A percentile compares a stretch with the other conserved stretches of the same genome.
phyloP scores from a whole-genome alignment of 2,888 invertebrate genomes.

The Ennomos quercinarius region DNA sequence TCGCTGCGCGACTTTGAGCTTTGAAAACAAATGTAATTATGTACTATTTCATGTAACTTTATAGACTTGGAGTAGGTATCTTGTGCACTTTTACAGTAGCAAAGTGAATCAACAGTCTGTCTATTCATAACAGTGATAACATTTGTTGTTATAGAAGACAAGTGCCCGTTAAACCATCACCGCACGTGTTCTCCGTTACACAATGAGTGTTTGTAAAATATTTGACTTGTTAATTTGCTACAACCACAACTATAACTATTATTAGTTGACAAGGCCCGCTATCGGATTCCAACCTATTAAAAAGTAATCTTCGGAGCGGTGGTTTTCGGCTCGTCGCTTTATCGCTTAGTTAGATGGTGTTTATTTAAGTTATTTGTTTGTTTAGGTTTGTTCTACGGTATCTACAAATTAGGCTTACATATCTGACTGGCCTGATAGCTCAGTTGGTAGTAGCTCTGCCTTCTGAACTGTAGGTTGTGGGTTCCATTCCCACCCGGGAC shows the following conservation, averaged over 20 bases:
- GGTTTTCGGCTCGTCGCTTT: too few species aligned
- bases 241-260: slow-evolving; percentile 39
- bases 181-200: slow-evolving; percentile 44
- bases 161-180: slow-evolving; percentile 49
- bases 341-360: not conserved
- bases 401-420: too few species aligned
- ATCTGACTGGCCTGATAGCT: too few species aligned
- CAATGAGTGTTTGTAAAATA: slow-evolving; percentile 60
- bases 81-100: slow-evolving; percentile 47
- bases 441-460: too few species aligned
- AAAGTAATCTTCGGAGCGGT: slow-evolving; percentile 1
- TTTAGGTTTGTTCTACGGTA: too few species aligned
- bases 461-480: too few species aligned
- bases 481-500: too few species aligned
- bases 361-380: too few species aligned
- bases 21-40: too few species aligned
- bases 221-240: slow-evolving; percentile 53
- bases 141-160: slow-evolving; percentile 50
- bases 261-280: slow-evolving; percentile 37
- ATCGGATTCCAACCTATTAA: slow-evolving; percentile 25
- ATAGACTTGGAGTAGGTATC: slow-evolving; percentile 25
- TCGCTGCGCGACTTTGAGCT: too few species aligned
- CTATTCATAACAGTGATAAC: slow-evolving; percentile 50
- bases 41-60: not conserved
- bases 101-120: slow-evolving; percentile 46